phyloP scores from a whole-genome alignment of 30 jellyfish, hydroid and myxozoan species.

The Sanderia malayensis region DNA sequence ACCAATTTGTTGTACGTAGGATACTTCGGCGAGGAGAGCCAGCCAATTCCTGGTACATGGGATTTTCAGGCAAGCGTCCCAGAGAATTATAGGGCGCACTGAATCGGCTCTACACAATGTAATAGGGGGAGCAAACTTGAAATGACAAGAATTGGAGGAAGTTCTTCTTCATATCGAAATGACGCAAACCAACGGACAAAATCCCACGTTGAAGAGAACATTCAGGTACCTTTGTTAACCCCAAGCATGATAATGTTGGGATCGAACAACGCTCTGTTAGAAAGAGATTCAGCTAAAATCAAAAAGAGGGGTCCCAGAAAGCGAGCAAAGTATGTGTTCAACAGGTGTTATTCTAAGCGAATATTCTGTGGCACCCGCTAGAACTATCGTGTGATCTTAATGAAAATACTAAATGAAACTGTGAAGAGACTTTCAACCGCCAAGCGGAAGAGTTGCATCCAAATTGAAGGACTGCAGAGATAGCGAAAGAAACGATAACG shows the following conservation, averaged over 20 bases:
- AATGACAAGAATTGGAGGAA: background rate
- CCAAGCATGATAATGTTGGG: conserved; percentile 15
- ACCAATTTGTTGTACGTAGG: no score
- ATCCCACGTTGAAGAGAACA: conserved; percentile 41
- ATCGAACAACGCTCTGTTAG: background rate
- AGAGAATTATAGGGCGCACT: conserved; percentile 29
- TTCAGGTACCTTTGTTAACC: conserved; percentile 15
- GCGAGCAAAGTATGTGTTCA: background rate
- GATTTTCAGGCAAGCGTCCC: no score
- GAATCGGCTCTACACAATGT: conserved; percentile 34
- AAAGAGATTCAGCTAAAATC: background rate
- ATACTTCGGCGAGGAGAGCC: no score
- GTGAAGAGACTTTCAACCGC: no score
- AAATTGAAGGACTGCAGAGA: no score
- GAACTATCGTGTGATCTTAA: no score
- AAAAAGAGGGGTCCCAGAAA: background rate
- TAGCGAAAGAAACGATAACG: no score
- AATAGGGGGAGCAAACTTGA: conserved; percentile 5
- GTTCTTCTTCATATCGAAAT: background rate
- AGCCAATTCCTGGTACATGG: no score
- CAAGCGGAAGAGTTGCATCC: no score
- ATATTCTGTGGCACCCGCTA: no score
- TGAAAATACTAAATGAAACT: no score
- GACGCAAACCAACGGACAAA: background rate
- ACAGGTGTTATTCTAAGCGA: no score